Evolutionary conservation across 2,888 invertebrate genomes (phyloP).

Genomic region (Tortrix viridana): DNA sequence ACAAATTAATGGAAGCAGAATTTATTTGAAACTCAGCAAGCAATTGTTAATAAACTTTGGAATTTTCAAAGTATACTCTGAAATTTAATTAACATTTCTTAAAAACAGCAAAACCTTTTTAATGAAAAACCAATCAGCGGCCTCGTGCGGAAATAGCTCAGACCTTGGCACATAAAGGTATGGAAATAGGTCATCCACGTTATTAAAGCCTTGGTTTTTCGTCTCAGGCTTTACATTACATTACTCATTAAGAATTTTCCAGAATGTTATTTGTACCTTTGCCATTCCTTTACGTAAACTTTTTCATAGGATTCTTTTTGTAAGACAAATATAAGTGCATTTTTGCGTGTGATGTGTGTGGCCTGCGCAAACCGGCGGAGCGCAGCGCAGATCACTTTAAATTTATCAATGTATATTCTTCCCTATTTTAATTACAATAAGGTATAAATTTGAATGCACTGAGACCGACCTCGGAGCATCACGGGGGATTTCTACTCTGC

Average conservation of each 20-base stretch:
- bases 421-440: no score
- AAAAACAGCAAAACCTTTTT: slow-evolving; percentile 4
- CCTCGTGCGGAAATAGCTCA: slow-evolving; percentile 8
- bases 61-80: slow-evolving; percentile 1
- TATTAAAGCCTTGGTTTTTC: slow-evolving; percentile 12
- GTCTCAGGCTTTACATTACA: slow-evolving; percentile 12
- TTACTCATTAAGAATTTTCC: slow-evolving; percentile 5
- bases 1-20: no score
- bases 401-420: no score
- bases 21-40: background rate
- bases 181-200: slow-evolving; percentile 8
- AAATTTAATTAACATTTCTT: slow-evolving; percentile 5
- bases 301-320: no score
- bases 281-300: background rate
- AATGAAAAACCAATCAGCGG: slow-evolving; percentile 11
- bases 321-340: no score
- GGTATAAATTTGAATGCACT: no score
- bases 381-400: no score
- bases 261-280: slow-evolving; percentile 6
- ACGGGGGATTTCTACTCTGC: no score
- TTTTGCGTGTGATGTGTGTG: no score
- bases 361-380: no score
- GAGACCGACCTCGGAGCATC: no score
- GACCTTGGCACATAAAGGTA: slow-evolving; percentile 17
- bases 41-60: background rate